Percentiles rank a stretch among this genome's conserved stretches.
phyloP scores from a whole-genome alignment of 35 echinoderm and acorn worm genomes.

The Heliocidaris tuberculata region DNA sequence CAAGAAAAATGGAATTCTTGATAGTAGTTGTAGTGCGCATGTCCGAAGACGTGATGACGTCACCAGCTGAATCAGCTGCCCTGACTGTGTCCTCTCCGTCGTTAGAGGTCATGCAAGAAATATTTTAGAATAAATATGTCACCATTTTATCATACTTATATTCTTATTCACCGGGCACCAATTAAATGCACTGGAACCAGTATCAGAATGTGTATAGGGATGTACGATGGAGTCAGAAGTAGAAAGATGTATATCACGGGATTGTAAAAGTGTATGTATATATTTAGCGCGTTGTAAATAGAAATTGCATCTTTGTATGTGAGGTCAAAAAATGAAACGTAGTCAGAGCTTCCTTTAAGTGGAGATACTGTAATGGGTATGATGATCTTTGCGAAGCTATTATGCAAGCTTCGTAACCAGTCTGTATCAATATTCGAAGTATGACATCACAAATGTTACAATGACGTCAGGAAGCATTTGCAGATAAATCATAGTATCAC shows the following conservation, averaged over 20 bases:
- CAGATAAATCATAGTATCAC: background rate
- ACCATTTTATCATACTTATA: background rate
- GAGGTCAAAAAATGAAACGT: background rate
- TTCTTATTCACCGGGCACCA: background rate
- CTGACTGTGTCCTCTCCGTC: constrained; percentile 44
- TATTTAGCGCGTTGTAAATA: background rate
- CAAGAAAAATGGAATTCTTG: constrained; percentile 46
- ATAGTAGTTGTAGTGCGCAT: background rate
- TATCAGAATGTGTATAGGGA: background rate
- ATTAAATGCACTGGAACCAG: background rate
- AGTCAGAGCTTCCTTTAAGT: background rate
- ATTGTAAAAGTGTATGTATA: background rate
- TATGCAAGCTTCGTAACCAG: background rate
- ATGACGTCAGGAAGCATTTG: constrained; percentile 12
- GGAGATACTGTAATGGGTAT: background rate
- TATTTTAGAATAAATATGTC: background rate
- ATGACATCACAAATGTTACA: constrained; percentile 12
- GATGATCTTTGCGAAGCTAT: background rate
- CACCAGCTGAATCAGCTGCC: constrained; percentile 45
- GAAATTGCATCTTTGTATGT: background rate
- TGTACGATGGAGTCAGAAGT: background rate
- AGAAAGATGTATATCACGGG: background rate
- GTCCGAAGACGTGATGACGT: background rate
- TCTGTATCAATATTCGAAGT: background rate
- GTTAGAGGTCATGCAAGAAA: constrained; percentile 6